Evolutionary conservation across 2,113 vertebrate species (phyloP).

Genomic region (Piliocolobus tephrosceles): DNA sequence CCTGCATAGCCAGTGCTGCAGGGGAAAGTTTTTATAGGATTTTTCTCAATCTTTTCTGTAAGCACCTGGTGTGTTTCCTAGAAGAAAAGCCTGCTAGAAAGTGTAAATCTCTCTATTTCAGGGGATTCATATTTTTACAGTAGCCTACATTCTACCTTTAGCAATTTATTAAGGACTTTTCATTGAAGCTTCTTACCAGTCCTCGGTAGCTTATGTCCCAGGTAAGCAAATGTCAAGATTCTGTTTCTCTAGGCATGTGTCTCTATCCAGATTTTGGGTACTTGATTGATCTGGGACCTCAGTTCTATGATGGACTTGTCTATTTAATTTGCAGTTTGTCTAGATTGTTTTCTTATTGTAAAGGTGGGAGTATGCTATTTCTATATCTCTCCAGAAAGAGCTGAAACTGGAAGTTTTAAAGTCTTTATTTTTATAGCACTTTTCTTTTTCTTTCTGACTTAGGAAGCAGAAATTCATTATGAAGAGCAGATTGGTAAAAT

Average conservation of each 20-base stretch:
- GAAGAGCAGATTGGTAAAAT: constrained; percentile 93
- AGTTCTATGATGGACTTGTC: constrained; percentile 15
- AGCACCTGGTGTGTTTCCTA: not conserved
- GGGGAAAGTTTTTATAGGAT: not conserved
- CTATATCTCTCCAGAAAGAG: not conserved
- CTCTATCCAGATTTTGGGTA: not conserved
- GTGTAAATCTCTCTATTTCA: not conserved
- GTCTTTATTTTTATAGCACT: constrained; percentile 39
- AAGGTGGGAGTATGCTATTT: not conserved
- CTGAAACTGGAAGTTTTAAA: not conserved
- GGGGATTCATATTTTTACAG: not conserved
- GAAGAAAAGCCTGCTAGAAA: not conserved
- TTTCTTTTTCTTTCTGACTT: constrained; percentile 71
- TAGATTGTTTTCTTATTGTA: not conserved
- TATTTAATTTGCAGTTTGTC: constrained; percentile 22
- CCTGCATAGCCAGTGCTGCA: not conserved
- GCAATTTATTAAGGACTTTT: not conserved
- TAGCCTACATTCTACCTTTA: not conserved
- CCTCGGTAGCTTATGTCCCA: not conserved
- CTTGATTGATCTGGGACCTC: not conserved
- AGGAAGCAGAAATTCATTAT: constrained; percentile 91
- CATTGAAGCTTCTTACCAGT: not conserved
- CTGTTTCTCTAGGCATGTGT: not conserved
- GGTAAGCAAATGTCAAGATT: not conserved
- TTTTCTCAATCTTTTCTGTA: not conserved